A percentile compares a stretch with the other conserved stretches of the same genome.
Conservation (phyloP, 2,113 vertebrate species). For the Oceanodroma tethys region DNA sequence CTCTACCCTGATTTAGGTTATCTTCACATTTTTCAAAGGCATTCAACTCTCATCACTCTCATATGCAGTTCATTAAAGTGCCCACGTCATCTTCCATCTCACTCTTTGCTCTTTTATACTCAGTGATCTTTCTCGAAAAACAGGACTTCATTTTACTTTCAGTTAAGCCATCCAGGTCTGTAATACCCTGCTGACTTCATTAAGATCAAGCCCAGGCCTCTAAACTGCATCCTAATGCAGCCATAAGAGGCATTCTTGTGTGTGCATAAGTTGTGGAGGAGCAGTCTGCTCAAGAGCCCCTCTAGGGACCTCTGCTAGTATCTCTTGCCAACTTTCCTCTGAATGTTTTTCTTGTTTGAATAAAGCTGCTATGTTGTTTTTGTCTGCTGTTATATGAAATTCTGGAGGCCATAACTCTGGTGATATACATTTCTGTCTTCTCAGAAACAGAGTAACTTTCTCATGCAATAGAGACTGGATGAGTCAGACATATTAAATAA, state of each 20-base stretch:
- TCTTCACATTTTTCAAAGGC: slow-evolving; percentile 16
- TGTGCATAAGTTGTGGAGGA: not conserved
- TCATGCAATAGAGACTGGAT: not conserved
- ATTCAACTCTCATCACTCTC: not conserved
- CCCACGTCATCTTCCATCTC: not conserved
- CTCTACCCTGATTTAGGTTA: slow-evolving; percentile 21
- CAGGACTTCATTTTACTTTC: not conserved
- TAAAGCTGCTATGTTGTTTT: not conserved
- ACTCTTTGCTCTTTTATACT: not conserved
- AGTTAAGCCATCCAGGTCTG: not conserved
- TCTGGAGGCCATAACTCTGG: not conserved
- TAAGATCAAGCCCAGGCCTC: not conserved
- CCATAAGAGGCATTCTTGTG: not conserved
- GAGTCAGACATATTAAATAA: not conserved
- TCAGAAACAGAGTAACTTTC: not conserved
- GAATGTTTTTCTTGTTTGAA: slow-evolving; percentile 18
- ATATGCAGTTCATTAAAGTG: not conserved
- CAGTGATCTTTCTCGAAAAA: not conserved
- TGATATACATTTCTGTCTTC: not conserved
- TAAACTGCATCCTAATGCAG: not conserved
- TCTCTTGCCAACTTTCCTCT: not conserved
- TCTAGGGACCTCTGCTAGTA: not conserved
- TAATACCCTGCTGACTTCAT: not conserved
- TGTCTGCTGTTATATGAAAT: not conserved
- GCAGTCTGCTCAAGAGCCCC: not conserved